Percentiles rank a stretch among this genome's conserved stretches.
Conservation (phyloP, 1,140 invertebrate genomes). For the Alviniconcha marisindica region DNA sequence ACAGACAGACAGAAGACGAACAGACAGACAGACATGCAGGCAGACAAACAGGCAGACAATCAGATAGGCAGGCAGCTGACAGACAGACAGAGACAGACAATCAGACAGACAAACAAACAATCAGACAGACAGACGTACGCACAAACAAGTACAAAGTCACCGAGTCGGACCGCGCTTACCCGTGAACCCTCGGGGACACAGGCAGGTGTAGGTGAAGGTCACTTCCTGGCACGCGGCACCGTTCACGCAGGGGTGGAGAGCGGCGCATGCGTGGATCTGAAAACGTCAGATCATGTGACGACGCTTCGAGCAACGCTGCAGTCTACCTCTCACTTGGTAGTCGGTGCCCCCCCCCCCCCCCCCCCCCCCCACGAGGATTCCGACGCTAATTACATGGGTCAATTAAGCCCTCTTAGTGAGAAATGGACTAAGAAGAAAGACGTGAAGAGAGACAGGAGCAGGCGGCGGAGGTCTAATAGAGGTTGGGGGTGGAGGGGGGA, state of each 20-base stretch:
- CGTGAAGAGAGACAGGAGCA: not conserved
- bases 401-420: not conserved
- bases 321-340: no score
- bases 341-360: no score
- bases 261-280: conserved; percentile 24
- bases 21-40: no score
- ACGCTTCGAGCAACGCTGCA: not conserved
- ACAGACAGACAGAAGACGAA: no score
- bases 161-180: no score
- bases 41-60: no score
- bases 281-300: not conserved
- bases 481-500: not conserved
- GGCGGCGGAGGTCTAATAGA: not conserved
- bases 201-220: conserved; percentile 42
- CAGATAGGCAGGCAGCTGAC: no score
- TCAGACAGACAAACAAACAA: not conserved
- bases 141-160: not conserved
- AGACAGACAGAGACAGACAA: no score
- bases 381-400: not conserved
- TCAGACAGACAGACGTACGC: not conserved
- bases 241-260: conserved; percentile 89
- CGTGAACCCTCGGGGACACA: conserved; percentile 39
- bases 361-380: not conserved
- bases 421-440: not conserved
- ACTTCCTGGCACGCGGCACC: conserved; percentile 87